Conservation (phyloP, 2,797 vertebrate species). For the Melanotaenia boesemani region DNA sequence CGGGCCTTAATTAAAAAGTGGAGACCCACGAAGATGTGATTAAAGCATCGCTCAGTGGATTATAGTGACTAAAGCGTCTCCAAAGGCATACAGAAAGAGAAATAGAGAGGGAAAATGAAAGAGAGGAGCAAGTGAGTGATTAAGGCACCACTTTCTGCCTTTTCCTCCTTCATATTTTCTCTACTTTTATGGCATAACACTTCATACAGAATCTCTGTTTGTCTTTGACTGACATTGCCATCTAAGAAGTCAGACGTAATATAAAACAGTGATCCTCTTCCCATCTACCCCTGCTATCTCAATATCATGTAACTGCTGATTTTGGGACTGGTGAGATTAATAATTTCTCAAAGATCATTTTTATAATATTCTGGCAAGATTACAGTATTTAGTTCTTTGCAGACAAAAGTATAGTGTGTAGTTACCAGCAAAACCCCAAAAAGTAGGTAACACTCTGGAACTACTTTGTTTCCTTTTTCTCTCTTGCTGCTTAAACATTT, state of each 20-base stretch:
- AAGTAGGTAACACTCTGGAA: neutral
- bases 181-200: conserved; percentile 25
- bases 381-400: neutral
- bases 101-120: conserved; percentile 44
- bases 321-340: neutral
- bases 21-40: conserved; percentile 82
- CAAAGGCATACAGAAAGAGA: conserved; percentile 62
- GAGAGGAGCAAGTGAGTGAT: conserved; percentile 59
- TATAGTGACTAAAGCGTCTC: conserved; percentile 76
- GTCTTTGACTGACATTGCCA: conserved; percentile 33
- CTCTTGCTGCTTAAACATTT: conserved; percentile 49
- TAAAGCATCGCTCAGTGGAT: conserved; percentile 81
- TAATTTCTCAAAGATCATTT: neutral
- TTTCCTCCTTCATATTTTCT: conserved; percentile 54
- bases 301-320: conserved; percentile 13
- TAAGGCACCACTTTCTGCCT: conserved; percentile 55
- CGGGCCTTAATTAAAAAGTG: conserved; percentile 85
- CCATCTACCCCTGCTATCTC: neutral
- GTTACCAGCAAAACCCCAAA: neutral
- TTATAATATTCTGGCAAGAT: neutral
- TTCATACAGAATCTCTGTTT: conserved; percentile 18
- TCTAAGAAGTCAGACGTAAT: conserved; percentile 16
- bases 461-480: conserved; percentile 39
- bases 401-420: conserved; percentile 5
- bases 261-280: conserved; percentile 18